phyloP scores from a whole-genome alignment of 2,113 vertebrate species.

The Gallinago jamesoni region DNA sequence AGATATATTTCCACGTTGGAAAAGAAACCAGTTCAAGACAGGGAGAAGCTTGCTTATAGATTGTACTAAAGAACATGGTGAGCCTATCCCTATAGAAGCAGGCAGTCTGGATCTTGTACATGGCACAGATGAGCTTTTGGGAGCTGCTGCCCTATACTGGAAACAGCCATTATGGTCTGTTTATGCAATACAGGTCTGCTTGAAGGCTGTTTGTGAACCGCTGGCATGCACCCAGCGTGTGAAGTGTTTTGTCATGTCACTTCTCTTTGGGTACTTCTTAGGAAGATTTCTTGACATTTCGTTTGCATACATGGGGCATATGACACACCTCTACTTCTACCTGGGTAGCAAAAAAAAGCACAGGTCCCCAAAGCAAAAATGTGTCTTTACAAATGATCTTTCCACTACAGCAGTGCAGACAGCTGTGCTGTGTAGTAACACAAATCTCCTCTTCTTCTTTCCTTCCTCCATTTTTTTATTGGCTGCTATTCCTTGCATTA shows the following conservation, averaged over 20 bases:
- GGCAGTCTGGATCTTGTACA: neutral
- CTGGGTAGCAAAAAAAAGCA: neutral
- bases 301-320: neutral
- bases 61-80: neutral
- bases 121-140: neutral
- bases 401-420: neutral
- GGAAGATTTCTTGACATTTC: neutral
- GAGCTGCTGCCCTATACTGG: neutral
- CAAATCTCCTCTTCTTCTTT: neutral
- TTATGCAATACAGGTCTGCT: neutral
- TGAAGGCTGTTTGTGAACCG: neutral
- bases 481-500: neutral
- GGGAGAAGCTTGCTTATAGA: neutral
- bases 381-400: neutral
- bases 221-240: neutral
- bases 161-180: neutral
- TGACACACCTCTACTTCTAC: neutral
- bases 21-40: neutral
- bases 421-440: neutral
- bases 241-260: neutral
- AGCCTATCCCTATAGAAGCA: neutral
- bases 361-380: neutral
- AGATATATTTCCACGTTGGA: neutral
- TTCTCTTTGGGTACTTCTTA: neutral
- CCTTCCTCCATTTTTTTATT: neutral